A percentile compares a stretch with the other conserved stretches of the same genome.
phyloP scores from a whole-genome alignment of 1,140 invertebrate genomes.

The Ctenoplectra terminalis region DNA sequence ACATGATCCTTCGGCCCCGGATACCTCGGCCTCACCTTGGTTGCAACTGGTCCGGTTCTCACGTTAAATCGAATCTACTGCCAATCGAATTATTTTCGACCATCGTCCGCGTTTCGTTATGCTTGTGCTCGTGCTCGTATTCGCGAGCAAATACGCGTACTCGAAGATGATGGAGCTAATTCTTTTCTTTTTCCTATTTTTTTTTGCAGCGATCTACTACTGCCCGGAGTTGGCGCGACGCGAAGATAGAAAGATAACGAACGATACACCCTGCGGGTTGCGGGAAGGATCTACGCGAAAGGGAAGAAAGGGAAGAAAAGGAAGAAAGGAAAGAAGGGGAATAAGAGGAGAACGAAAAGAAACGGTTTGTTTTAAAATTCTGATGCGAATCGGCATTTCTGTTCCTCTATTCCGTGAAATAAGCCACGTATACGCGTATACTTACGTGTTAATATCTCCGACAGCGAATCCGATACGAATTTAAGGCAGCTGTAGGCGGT shows the following conservation, averaged over 20 bases:
- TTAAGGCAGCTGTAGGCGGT: conserved; percentile 50
- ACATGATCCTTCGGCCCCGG: conserved; percentile 71
- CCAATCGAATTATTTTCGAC: conserved; percentile 76
- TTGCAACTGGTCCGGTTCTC: conserved; percentile 78
- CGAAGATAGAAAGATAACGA: neutral
- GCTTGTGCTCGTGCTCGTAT: too few species aligned
- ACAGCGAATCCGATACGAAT: conserved; percentile 39
- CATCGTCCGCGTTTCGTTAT: conserved; percentile 47
- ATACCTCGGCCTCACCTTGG: conserved; percentile 70
- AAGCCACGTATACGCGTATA: neutral
- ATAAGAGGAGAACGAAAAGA: neutral
- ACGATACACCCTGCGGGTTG: neutral
- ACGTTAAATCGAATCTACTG: conserved; percentile 74
- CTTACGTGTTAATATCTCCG: conserved; percentile 38
- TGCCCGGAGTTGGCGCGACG: neutral
- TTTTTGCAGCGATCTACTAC: too few species aligned
- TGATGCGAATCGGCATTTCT: neutral
- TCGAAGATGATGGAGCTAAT: neutral
- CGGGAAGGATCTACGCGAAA: neutral
- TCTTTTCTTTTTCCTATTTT: neutral
- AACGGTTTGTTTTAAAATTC: neutral
- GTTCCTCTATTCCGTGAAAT: neutral
- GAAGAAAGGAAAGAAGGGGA: too few species aligned
- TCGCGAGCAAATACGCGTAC: neutral
- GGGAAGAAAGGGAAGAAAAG: neutral